These are phyloP conservation scores for Diceros bicornis DNA, from an alignment of 2,797 vertebrate species.

Conservation along the genomic window DNA sequence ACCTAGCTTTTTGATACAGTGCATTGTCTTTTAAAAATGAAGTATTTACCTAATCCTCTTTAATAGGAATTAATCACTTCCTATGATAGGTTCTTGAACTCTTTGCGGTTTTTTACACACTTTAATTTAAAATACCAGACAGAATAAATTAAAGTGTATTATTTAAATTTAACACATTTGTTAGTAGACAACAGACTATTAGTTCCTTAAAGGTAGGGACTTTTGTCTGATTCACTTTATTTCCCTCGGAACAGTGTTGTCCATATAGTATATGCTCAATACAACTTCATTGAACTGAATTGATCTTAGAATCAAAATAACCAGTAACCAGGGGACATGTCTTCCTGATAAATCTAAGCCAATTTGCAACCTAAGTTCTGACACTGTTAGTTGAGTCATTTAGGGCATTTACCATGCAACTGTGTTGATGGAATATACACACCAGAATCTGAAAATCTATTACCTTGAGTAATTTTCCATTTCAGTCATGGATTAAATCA, in stretches of 20 bases:
- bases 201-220: background rate
- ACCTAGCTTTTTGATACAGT: background rate
- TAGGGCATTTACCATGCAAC: background rate
- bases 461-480: conserved; percentile 22
- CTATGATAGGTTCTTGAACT: background rate
- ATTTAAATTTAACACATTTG: conserved; percentile 47
- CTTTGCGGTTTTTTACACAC: background rate
- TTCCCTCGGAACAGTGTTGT: background rate
- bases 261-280: background rate
- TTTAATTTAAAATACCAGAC: conserved; percentile 26
- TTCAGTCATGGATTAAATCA: conserved; percentile 43
- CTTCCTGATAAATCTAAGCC: background rate
- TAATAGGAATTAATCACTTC: conserved; percentile 49
- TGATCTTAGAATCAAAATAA: conserved; percentile 20
- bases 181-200: background rate
- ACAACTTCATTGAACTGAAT: background rate
- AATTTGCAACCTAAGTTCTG: background rate
- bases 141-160: background rate
- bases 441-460: background rate
- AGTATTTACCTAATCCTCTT: background rate
- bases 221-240: conserved; percentile 49
- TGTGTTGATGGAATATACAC: background rate
- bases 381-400: background rate
- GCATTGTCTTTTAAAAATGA: background rate
- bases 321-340: background rate